These are phyloP conservation scores for Synanthedon andrenaeformis DNA, from an alignment of 2,888 invertebrate species.

Conservation along the genomic window DNA sequence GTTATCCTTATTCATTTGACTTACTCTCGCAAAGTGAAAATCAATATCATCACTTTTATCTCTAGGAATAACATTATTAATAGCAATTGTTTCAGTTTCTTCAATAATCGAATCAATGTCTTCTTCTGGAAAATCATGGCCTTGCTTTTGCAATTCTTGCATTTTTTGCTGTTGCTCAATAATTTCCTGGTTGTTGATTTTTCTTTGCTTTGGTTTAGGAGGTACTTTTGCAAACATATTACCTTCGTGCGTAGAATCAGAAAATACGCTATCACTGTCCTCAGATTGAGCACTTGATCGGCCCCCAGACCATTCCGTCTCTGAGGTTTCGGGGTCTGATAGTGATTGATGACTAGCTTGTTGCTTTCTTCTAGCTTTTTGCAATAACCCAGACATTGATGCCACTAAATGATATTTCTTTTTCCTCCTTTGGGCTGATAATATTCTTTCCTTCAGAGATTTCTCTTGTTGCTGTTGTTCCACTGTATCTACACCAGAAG, in stretches of 20 bases:
- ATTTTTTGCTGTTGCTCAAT: slow-evolving; percentile 61
- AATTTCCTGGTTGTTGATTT: slow-evolving; percentile 61
- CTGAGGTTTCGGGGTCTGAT: slow-evolving; percentile 83
- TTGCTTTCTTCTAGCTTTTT: slow-evolving; percentile 83
- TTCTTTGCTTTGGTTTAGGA: slow-evolving; percentile 52
- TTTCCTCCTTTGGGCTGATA: slow-evolving; percentile 72
- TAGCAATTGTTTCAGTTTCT: slow-evolving; percentile 40
- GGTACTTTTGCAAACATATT: slow-evolving; percentile 75
- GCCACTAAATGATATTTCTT: slow-evolving; percentile 85
- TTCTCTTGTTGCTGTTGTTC: slow-evolving; percentile 61
- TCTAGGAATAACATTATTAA: slow-evolving; percentile 33
- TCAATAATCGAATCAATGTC: slow-evolving; percentile 41
- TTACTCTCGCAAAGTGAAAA: slow-evolving; percentile 66
- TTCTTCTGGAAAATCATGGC: slow-evolving; percentile 43
- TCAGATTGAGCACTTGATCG: slow-evolving; percentile 78
- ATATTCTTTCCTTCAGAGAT: slow-evolving; percentile 55
- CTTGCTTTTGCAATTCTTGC: slow-evolving; percentile 61
- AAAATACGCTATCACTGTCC: slow-evolving; percentile 81
- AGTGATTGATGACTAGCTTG: slow-evolving; percentile 73
- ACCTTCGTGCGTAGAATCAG: slow-evolving; percentile 74
- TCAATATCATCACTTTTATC: slow-evolving; percentile 66
- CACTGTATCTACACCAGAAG: slow-evolving; percentile 75
- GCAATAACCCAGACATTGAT: slow-evolving; percentile 86
- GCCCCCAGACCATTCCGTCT: slow-evolving; percentile 76
- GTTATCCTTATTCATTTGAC: slow-evolving; percentile 63